Evolutionary conservation across 2,113 vertebrate species (phyloP).

Genomic region (Lepisosteus osseus): DNA sequence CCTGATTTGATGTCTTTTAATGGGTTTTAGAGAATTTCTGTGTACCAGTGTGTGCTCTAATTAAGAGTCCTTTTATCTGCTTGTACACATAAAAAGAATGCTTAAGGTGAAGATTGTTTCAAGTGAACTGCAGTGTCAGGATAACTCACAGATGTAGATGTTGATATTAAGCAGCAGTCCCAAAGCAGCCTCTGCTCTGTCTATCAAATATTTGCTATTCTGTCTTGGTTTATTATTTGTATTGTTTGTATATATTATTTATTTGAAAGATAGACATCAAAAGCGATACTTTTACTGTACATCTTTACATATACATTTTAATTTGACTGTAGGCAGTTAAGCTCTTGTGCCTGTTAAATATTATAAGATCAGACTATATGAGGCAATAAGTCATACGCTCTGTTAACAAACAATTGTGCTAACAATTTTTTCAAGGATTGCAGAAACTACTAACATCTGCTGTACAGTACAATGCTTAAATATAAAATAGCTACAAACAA

Average conservation of each 20-base stretch:
- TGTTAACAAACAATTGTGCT: too few species aligned
- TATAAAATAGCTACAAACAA: too few species aligned
- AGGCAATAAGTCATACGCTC: too few species aligned
- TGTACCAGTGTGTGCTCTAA: slow-evolving; percentile 10
- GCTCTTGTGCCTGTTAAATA: too few species aligned
- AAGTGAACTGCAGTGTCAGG: slow-evolving; percentile 18
- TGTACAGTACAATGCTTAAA: too few species aligned
- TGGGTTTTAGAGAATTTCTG: background rate
- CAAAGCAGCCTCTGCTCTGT: background rate
- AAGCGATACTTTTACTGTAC: too few species aligned
- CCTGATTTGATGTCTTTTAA: slow-evolving; percentile 1
- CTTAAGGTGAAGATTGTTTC: slow-evolving; percentile 6
- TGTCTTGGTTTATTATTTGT: slow-evolving; percentile 8
- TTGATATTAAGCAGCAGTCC: background rate
- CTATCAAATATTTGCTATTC: background rate
- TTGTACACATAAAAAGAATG: background rate
- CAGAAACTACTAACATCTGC: too few species aligned
- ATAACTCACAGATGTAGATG: slow-evolving; percentile 5
- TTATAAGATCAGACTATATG: too few species aligned
- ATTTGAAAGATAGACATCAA: too few species aligned
- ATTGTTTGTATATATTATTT: background rate
- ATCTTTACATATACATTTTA: too few species aligned
- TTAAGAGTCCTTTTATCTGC: slow-evolving; percentile 20
- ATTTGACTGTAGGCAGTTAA: too few species aligned
- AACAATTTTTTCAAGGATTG: too few species aligned